Evolutionary conservation across 1,140 invertebrate genomes (phyloP).

Genomic region (Tetranychus cinnabarinus): DNA sequence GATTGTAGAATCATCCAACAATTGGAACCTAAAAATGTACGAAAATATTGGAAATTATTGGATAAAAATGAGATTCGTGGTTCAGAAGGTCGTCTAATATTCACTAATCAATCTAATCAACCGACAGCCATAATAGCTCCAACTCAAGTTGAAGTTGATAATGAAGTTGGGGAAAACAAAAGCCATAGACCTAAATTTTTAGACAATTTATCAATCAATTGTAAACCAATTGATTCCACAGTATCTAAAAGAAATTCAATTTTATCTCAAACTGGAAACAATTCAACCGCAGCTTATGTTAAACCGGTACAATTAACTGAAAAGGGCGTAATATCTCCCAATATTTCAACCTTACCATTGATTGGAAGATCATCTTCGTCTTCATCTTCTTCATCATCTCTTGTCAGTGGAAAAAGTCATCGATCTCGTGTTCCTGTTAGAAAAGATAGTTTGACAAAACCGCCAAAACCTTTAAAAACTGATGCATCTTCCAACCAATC

Average conservation of each 20-base stretch:
- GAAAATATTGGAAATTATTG: too few species aligned
- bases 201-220: not conserved
- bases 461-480: not conserved
- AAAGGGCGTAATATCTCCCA: not conserved
- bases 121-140: slow-evolving; percentile 7
- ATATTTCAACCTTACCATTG: too few species aligned
- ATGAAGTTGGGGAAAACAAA: not conserved
- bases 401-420: too few species aligned
- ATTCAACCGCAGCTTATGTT: not conserved
- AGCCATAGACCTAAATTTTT: too few species aligned
- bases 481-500: not conserved
- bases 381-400: too few species aligned
- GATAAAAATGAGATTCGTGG: too few species aligned
- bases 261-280: not conserved
- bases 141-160: not conserved
- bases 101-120: not conserved
- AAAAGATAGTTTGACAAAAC: not conserved
- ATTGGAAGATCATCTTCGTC: not conserved
- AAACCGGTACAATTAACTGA: not conserved
- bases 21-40: not conserved
- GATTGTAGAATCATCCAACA: not conserved
- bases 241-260: not conserved
- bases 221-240: not conserved
- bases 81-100: not conserved
- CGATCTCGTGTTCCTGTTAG: not conserved